Conservation (phyloP, 2,888 invertebrate species). For the Lasius fuliginosus region DNA sequence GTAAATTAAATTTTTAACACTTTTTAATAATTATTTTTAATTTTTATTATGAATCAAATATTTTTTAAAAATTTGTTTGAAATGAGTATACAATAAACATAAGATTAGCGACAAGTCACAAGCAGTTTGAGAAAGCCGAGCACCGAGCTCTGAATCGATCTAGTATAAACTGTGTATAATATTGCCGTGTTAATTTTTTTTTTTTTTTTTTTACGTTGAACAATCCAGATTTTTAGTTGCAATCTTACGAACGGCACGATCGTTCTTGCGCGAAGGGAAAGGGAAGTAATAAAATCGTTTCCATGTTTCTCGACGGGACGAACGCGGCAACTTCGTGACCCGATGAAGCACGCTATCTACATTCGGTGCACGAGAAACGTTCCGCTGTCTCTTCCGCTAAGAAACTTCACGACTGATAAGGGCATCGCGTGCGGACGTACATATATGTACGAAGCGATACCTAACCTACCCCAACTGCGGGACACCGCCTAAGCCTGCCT, state of each 20-base stretch:
- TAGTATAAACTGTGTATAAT: not conserved
- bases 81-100: not conserved
- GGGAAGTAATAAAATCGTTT: not conserved
- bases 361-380: conserved; percentile 42
- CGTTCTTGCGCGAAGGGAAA: not conserved
- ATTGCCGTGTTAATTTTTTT: not conserved
- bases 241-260: conserved; percentile 7
- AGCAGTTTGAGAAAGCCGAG: not conserved
- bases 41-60: not conserved
- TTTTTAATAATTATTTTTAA: not conserved
- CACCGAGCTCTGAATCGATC: not conserved
- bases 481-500: conserved; percentile 67
- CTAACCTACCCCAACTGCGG: conserved; percentile 72
- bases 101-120: not conserved
- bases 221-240: conserved; percentile 30
- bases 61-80: not conserved
- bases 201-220: not conserved
- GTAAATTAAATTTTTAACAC: not conserved
- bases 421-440: conserved; percentile 62
- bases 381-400: conserved; percentile 27
- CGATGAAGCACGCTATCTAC: conserved; percentile 1
- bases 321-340: not conserved
- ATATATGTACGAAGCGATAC: conserved; percentile 29
- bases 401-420: conserved; percentile 58
- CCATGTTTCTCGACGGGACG: not conserved